Percentiles rank a stretch among this genome's conserved stretches.
phyloP scores from a whole-genome alignment of 2,113 vertebrate genomes.

The Ctenodactylus gundi region DNA sequence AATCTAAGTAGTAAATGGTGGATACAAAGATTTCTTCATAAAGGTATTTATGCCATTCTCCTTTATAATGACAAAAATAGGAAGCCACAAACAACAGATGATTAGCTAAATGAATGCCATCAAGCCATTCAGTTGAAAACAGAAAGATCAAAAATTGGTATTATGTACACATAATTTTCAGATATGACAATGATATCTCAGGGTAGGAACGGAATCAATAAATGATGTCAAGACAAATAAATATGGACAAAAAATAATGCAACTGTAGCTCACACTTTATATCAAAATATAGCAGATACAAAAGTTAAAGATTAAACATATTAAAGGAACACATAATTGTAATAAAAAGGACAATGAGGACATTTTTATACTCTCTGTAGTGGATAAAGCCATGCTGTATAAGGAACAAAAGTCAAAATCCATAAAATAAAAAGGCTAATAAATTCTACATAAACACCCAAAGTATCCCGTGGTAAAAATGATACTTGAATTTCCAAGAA shows the following conservation, averaged over 20 bases:
- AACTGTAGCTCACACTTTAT: neutral
- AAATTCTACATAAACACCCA: neutral
- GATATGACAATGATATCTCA: neutral
- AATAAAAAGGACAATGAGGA: neutral
- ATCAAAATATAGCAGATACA: neutral
- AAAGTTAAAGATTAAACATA: slow-evolving; percentile 6
- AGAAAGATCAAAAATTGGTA: neutral
- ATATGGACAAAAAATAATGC: neutral
- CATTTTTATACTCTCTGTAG: neutral
- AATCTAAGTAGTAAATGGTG: neutral
- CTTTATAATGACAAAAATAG: slow-evolving; percentile 7
- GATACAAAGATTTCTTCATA: neutral
- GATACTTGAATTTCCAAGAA: no score
- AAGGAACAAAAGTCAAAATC: neutral
- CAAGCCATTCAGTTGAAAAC: neutral
- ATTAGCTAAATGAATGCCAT: neutral
- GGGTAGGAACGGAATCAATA: neutral
- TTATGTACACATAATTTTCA: neutral
- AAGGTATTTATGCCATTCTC: neutral
- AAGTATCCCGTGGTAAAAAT: neutral
- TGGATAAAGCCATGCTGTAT: neutral
- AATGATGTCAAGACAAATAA: neutral
- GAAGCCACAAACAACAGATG: neutral
- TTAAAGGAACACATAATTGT: neutral
- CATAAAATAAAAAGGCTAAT: neutral